phyloP scores from a whole-genome alignment of 1,140 invertebrate genomes.

The Laodelphax striatellus region DNA sequence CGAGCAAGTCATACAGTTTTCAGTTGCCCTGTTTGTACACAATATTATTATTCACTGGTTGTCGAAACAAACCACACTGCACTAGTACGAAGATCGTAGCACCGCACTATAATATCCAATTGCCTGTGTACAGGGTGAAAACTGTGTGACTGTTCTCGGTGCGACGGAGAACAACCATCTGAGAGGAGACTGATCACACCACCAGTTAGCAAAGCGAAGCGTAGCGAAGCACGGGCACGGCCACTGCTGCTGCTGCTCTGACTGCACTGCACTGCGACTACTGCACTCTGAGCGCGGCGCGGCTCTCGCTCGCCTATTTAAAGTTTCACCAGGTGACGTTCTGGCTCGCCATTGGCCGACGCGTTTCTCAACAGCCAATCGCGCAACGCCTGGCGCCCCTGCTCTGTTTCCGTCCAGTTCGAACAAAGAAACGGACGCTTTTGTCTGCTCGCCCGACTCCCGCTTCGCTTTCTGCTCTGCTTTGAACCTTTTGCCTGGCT shows the following conservation, averaged over 20 bases:
- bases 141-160: conserved; percentile 20
- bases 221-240: background rate
- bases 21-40: too few species aligned
- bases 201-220: background rate
- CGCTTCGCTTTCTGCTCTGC: too few species aligned
- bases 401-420: too few species aligned
- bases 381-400: too few species aligned
- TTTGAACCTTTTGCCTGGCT: too few species aligned
- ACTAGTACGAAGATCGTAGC: conserved; percentile 3
- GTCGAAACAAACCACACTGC: background rate
- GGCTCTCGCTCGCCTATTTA: background rate
- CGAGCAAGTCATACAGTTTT: background rate
- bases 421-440: too few species aligned
- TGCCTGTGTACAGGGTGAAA: conserved; percentile 22
- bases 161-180: conserved; percentile 21
- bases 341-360: too few species aligned
- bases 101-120: conserved; percentile 20
- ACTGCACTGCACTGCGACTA: background rate
- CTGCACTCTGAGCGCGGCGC: background rate
- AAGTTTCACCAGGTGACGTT: too few species aligned
- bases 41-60: too few species aligned
- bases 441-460: too few species aligned
- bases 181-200: conserved; percentile 7
- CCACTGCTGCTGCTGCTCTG: background rate
- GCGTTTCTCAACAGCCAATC: too few species aligned